A percentile compares a stretch with the other conserved stretches of the same genome.
phyloP scores from a whole-genome alignment of 1,140 invertebrate species.

The Megathymus violae region DNA sequence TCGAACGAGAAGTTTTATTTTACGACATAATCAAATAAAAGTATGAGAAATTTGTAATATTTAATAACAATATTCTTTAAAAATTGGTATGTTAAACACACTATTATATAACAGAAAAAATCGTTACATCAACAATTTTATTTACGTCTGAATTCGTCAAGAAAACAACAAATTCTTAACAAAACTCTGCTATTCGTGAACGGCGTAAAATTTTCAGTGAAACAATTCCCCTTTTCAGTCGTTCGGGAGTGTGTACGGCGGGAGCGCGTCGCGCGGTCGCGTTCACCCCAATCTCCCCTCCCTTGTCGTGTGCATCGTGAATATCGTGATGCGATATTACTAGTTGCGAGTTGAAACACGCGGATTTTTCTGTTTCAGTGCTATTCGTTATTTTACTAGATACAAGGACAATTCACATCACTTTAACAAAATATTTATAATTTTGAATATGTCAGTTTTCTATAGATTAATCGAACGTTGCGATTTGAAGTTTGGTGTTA shows the following conservation, averaged over 20 bases:
- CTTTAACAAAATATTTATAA: too few relatives aligned
- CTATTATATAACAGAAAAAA: too few relatives aligned
- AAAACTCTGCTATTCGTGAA: background rate
- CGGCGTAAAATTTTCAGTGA: background rate
- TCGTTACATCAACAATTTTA: too few relatives aligned
- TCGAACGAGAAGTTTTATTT: too few relatives aligned
- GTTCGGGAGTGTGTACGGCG: constrained; percentile 26
- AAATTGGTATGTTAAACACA: too few relatives aligned
- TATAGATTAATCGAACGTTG: background rate
- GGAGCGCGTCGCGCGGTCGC: constrained; percentile 31
- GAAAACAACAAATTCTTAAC: background rate
- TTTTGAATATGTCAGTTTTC: background rate
- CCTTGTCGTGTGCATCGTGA: background rate
- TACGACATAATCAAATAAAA: too few relatives aligned
- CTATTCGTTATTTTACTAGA: background rate
- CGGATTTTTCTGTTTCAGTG: background rate
- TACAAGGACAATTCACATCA: background rate
- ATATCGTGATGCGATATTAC: constrained; percentile 1
- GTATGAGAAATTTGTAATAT: too few relatives aligned
- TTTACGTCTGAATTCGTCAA: background rate
- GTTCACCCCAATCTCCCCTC: constrained; percentile 3
- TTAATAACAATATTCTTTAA: too few relatives aligned
- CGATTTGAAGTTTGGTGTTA: background rate
- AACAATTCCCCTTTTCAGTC: constrained; percentile 3
- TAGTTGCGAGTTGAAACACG: constrained; percentile 2